Conservation (phyloP, 2,888 invertebrate genomes). For the Limenitis camilla region DNA sequence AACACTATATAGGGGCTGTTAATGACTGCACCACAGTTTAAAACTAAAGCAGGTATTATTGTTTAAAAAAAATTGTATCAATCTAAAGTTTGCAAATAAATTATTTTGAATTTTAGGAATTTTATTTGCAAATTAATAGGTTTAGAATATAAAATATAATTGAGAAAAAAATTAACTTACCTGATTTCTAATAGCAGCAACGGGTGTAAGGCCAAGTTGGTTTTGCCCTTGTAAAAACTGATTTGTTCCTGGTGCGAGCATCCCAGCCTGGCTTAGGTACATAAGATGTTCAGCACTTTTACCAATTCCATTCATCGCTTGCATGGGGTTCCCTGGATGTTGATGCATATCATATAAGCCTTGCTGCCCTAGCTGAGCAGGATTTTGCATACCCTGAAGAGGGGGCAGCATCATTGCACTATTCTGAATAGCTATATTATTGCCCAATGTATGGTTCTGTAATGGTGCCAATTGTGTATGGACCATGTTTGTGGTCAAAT, state of each 20-base stretch:
- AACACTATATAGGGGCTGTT: too few species aligned
- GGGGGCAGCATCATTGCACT: constrained; percentile 70
- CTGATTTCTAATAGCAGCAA: constrained; percentile 66
- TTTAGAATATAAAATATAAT: too few species aligned
- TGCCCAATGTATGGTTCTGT: constrained; percentile 65
- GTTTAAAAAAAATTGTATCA: too few species aligned
- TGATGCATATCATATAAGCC: constrained; percentile 68
- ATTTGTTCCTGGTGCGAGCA: constrained; percentile 76
- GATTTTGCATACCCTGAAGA: constrained; percentile 67
- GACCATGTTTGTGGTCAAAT: constrained; percentile 67
- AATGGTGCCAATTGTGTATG: constrained; percentile 71
- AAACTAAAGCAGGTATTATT: too few species aligned
- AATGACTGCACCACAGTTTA: too few species aligned
- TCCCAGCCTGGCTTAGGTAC: constrained; percentile 70
- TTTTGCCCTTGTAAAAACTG: constrained; percentile 77
- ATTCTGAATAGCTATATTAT: constrained; percentile 59
- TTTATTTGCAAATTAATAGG: too few species aligned
- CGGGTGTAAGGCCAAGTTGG: constrained; percentile 70
- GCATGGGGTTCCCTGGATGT: constrained; percentile 65
- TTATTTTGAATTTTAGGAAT: too few species aligned
- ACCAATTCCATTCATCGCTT: constrained; percentile 69
- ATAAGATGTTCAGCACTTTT: constrained; percentile 69
- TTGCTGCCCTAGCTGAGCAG: constrained; percentile 69
- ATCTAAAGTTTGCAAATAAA: too few species aligned
- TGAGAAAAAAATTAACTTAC: constrained; percentile 36